phyloP scores from a whole-genome alignment of 2,113 vertebrate species.

The Eurypyga helias region DNA sequence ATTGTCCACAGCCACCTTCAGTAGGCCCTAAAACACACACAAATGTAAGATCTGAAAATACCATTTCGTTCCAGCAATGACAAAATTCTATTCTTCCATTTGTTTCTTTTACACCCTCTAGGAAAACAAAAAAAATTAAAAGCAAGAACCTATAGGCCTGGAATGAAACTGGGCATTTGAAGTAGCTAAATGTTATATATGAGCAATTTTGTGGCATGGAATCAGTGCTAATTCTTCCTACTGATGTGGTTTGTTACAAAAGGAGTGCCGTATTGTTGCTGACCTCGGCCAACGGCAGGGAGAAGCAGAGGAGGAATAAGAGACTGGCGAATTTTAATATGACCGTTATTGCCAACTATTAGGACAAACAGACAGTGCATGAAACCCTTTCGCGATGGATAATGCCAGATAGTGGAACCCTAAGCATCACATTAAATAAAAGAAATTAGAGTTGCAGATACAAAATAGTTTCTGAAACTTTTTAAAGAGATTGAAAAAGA shows the following conservation, averaged over 20 bases:
- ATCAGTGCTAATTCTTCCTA: background rate
- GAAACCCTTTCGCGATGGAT: background rate
- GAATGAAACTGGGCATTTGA: background rate
- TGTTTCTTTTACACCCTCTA: background rate
- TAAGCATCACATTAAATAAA: background rate
- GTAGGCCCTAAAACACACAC: slow-evolving; percentile 82
- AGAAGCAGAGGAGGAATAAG: background rate
- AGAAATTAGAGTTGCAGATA: background rate
- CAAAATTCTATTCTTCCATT: background rate
- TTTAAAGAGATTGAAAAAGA: background rate
- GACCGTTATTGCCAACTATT: background rate
- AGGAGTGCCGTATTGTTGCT: background rate
- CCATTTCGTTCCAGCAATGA: background rate
- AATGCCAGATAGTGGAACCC: background rate
- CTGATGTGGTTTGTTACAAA: background rate
- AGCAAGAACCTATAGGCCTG: background rate
- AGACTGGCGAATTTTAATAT: background rate
- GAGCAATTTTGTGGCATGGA: background rate
- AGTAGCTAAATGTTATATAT: background rate
- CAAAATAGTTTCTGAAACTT: background rate
- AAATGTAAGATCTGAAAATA: background rate
- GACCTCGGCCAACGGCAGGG: background rate
- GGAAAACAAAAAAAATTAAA: background rate
- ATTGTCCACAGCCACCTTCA: slow-evolving; percentile 92
- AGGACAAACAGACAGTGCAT: background rate